Percentiles rank a stretch among this genome's conserved stretches.
These are phyloP conservation scores for Callinectes sapidus DNA, from an alignment of 2,888 invertebrate species.

Conservation along the genomic window DNA sequence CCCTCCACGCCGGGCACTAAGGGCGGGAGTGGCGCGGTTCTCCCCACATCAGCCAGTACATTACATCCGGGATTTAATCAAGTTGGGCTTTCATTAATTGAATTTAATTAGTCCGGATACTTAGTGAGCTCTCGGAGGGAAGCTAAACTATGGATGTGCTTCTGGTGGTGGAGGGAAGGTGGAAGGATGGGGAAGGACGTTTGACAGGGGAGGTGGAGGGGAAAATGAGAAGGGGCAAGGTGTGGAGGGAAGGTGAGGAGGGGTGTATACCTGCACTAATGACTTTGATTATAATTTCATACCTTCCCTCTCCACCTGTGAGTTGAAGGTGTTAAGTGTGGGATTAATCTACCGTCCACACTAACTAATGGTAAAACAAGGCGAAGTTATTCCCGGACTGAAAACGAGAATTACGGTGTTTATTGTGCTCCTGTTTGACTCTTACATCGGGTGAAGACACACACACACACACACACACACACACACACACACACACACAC, in stretches of 20 bases:
- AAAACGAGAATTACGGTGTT: not conserved
- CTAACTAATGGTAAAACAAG: not conserved
- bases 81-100: conserved; percentile 61
- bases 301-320: not conserved
- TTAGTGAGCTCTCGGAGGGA: conserved; percentile 45
- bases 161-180: not conserved
- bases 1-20: not conserved
- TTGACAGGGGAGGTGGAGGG: not conserved
- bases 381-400: not conserved
- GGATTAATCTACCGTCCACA: not conserved
- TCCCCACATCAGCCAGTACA: conserved; percentile 37
- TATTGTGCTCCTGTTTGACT: not conserved
- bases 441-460: not conserved
- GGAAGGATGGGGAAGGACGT: not conserved
- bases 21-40: not conserved
- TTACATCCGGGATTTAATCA: conserved; percentile 56
- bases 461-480: not conserved
- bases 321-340: not conserved
- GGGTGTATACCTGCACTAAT: not conserved
- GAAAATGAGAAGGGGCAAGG: not conserved
- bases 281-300: not conserved
- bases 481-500: not conserved
- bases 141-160: conserved; percentile 34
- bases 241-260: not conserved
- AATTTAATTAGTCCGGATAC: conserved; percentile 56